A percentile compares a stretch with the other conserved stretches of the same genome.
Evolutionary conservation across 2,797 vertebrate genomes (phyloP).

Genomic region (Spinibarbus caldwelli): DNA sequence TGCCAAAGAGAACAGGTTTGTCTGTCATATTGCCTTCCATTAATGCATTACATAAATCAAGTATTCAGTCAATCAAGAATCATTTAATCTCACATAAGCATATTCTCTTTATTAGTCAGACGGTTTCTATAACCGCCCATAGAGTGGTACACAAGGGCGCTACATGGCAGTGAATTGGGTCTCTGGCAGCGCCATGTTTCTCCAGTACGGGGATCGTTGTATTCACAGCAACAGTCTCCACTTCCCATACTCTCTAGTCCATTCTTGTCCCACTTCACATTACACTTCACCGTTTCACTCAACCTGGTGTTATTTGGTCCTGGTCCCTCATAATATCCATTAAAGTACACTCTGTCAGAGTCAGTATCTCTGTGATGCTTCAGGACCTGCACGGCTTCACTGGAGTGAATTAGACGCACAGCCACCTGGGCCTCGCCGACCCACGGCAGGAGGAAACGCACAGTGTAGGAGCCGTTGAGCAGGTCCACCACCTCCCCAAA

Average conservation of each 20-base stretch:
- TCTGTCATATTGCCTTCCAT: background rate
- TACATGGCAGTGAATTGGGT: constrained; percentile 79
- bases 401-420: constrained; percentile 80
- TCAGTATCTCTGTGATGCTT: constrained; percentile 75
- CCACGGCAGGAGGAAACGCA: constrained; percentile 82
- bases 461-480: constrained; percentile 75
- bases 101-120: constrained; percentile 68
- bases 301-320: constrained; percentile 57
- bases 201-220: constrained; percentile 77
- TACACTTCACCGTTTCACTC: constrained; percentile 78
- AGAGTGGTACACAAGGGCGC: constrained; percentile 78
- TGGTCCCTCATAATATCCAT: constrained; percentile 77
- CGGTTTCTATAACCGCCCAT: constrained; percentile 81
- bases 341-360: constrained; percentile 83
- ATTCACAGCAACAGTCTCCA: constrained; percentile 78
- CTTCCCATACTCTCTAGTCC: constrained; percentile 69
- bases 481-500: constrained; percentile 24
- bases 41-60: background rate
- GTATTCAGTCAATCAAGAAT: background rate
- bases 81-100: background rate
- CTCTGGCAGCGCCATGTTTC: constrained; percentile 84
- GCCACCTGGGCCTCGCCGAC: constrained; percentile 78
- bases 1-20: constrained; percentile 11
- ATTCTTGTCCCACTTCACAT: constrained; percentile 62
- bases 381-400: constrained; percentile 80